phyloP scores from a whole-genome alignment of 35 echinoderm and acorn worm species.

The Ophioderma brevispina region DNA sequence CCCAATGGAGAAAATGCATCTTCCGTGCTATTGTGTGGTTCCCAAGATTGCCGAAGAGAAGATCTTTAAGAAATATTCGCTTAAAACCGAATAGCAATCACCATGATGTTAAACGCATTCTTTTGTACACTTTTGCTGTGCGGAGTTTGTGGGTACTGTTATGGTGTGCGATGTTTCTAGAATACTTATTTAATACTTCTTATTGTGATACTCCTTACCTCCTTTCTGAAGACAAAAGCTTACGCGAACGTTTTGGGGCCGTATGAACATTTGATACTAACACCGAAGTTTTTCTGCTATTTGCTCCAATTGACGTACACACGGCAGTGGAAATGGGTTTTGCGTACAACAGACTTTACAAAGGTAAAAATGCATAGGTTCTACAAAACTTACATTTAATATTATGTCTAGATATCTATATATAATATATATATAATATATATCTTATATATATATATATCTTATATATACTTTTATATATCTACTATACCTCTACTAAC shows the following conservation, averaged over 20 bases:
- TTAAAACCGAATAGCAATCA: background rate
- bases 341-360: constrained; percentile 59
- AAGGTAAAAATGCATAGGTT: no score
- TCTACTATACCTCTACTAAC: no score
- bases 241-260: background rate
- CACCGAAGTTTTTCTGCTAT: constrained; percentile 15
- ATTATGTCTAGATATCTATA: no score
- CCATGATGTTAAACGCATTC: background rate
- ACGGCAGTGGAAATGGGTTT: constrained; percentile 65
- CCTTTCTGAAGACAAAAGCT: background rate
- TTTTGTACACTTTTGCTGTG: constrained; percentile 42
- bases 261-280: constrained; percentile 17
- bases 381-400: no score
- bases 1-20: background rate
- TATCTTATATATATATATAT: no score
- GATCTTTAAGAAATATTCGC: background rate
- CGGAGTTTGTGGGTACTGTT: constrained; percentile 12
- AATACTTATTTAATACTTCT: background rate
- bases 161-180: constrained; percentile 36
- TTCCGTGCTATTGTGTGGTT: background rate
- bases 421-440: no score
- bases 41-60: background rate
- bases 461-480: no score
- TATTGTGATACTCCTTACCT: background rate
- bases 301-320: constrained; percentile 55